Percentiles rank a stretch among this genome's conserved stretches.
These are phyloP conservation scores for Eutrigla gurnardus DNA, from an alignment of 2,797 vertebrate species.

Conservation along the genomic window DNA sequence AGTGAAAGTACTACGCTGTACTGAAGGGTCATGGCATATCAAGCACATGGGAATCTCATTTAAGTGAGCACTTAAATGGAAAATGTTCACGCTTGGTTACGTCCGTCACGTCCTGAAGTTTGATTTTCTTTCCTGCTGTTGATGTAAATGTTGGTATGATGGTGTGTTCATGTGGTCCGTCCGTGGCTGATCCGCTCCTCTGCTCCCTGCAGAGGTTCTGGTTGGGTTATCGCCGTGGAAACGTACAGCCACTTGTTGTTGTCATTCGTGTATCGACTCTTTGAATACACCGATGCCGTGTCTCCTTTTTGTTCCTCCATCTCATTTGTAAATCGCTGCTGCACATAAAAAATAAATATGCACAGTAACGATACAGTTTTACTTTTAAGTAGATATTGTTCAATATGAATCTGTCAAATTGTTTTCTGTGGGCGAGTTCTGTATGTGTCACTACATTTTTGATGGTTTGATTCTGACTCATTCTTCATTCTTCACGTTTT, in stretches of 20 bases:
- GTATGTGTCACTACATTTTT: constrained; percentile 16
- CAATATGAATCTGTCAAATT: constrained; percentile 6
- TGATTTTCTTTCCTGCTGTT: constrained; percentile 63
- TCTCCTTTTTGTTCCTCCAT: constrained; percentile 43
- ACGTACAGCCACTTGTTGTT: constrained; percentile 16
- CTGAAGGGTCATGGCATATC: constrained; percentile 76
- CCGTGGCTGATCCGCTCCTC: constrained; percentile 14
- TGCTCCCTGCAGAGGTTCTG: constrained; percentile 17
- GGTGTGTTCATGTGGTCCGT: constrained; percentile 69
- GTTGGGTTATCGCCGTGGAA: constrained; percentile 10
- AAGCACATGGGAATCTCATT: constrained; percentile 88
- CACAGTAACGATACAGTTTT: background rate
- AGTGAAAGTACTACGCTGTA: constrained; percentile 47
- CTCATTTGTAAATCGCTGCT: constrained; percentile 47
- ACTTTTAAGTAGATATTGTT: constrained; percentile 8
- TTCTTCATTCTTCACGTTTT: background rate
- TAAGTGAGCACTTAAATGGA: constrained; percentile 90
- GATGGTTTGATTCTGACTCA: constrained; percentile 23
- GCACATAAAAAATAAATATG: constrained; percentile 11
- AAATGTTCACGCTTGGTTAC: constrained; percentile 78
- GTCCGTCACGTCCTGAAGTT: constrained; percentile 78
- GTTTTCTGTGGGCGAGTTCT: constrained; percentile 42
- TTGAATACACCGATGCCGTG: constrained; percentile 33
- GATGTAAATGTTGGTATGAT: constrained; percentile 58
- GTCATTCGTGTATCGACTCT: constrained; percentile 42